Conservation (phyloP, 2,113 vertebrate species). For the Lipotes vexillifer region DNA sequence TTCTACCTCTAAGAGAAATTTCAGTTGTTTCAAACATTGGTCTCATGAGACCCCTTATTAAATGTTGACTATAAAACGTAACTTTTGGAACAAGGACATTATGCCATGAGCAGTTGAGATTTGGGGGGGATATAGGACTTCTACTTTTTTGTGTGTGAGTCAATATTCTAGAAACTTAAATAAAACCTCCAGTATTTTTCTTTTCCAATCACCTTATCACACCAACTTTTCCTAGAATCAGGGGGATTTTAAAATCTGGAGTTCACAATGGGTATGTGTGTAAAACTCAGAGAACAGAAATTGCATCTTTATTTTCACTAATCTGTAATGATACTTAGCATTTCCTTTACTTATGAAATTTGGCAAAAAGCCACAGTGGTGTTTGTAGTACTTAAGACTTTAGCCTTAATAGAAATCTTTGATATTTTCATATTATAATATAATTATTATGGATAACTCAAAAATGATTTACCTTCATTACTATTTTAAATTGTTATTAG, state of each 20-base stretch:
- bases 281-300: neutral
- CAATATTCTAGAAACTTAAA: neutral
- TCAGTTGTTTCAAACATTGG: conserved; percentile 59
- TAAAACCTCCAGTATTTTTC: conserved; percentile 7
- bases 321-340: neutral
- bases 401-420: neutral
- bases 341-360: neutral
- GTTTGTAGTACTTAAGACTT: neutral
- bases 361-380: neutral
- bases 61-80: conserved; percentile 67
- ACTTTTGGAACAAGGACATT: conserved; percentile 55
- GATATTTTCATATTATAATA: neutral
- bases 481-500: neutral
- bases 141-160: neutral
- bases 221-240: conserved; percentile 12
- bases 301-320: neutral
- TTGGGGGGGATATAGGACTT: neutral
- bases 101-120: neutral
- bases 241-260: neutral
- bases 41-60: conserved; percentile 54
- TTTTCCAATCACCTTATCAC: neutral
- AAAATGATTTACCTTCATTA: neutral
- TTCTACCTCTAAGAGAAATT: conserved; percentile 68
- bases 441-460: neutral
- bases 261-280: neutral